phyloP scores from a whole-genome alignment of 2,888 invertebrate species.

The Anoncus sp. region DNA sequence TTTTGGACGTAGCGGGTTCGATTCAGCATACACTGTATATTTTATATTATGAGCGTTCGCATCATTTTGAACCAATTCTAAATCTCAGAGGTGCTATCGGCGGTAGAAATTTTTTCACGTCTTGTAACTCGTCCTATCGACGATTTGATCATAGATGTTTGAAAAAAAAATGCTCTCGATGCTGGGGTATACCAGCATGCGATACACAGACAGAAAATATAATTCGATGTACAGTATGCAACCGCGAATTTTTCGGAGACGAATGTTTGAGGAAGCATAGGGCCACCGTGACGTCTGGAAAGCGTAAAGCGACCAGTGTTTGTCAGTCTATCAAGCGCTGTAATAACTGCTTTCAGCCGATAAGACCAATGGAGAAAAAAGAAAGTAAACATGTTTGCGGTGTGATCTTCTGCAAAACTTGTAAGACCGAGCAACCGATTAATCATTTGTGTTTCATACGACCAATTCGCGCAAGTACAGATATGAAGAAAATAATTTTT shows the following conservation, averaged over 20 bases:
- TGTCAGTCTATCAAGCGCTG: background rate
- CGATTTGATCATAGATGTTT: no score
- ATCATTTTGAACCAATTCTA: slow-evolving; percentile 23
- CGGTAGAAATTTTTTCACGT: background rate
- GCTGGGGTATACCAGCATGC: background rate
- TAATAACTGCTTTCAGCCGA: background rate
- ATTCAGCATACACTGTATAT: slow-evolving; percentile 11
- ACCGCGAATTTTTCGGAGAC: slow-evolving; percentile 15
- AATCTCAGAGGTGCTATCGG: slow-evolving; percentile 13
- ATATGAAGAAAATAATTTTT: no score
- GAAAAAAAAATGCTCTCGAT: background rate
- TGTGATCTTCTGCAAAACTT: slow-evolving; percentile 4
- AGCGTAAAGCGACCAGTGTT: background rate
- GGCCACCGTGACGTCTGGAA: no score
- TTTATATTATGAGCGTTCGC: slow-evolving; percentile 25
- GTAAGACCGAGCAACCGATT: slow-evolving; percentile 1
- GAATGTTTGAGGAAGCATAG: slow-evolving; percentile 5
- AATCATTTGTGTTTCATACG: slow-evolving; percentile 15
- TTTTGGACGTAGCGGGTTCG: background rate
- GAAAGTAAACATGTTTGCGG: slow-evolving; percentile 13
- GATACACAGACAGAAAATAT: background rate
- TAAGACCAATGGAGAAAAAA: background rate
- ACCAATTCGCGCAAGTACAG: background rate
- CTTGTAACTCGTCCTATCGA: no score
- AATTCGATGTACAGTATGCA: background rate